phyloP scores from a whole-genome alignment of 2,113 vertebrate species.

The Polyodon spathula region DNA sequence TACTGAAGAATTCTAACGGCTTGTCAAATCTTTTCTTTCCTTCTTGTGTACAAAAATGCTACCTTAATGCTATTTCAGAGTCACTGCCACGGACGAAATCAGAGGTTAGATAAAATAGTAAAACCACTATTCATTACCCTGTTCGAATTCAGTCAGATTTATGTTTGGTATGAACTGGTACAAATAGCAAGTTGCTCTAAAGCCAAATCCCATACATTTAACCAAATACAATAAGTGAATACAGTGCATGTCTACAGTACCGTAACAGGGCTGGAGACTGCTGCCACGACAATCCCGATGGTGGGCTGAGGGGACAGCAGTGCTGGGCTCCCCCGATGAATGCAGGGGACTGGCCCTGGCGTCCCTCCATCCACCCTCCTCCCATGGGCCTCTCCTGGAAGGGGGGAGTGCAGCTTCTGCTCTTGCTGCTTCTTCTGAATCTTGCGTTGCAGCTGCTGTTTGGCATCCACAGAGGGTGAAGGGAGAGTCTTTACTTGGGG shows the following conservation, averaged over 20 bases:
- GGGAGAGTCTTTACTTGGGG: slow-evolving; percentile 79
- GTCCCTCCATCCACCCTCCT: slow-evolving; percentile 62
- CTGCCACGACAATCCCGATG: slow-evolving; percentile 81
- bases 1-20: too few relatives aligned
- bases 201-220: background rate
- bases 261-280: slow-evolving; percentile 87
- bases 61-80: too few relatives aligned
- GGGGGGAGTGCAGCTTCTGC: slow-evolving; percentile 86
- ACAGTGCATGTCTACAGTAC: slow-evolving; percentile 44
- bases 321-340: slow-evolving; percentile 77
- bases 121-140: too few relatives aligned
- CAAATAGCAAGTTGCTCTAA: background rate
- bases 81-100: too few relatives aligned
- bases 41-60: too few relatives aligned
- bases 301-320: slow-evolving; percentile 84
- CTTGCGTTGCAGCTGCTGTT: slow-evolving; percentile 95
- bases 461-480: slow-evolving; percentile 83
- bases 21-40: too few relatives aligned
- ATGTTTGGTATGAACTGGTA: background rate
- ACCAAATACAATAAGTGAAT: background rate
- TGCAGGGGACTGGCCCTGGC: slow-evolving; percentile 53
- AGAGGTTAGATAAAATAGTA: too few relatives aligned
- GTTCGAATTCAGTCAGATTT: too few relatives aligned
- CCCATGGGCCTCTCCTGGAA: slow-evolving; percentile 67
- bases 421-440: slow-evolving; percentile 98